Evolutionary conservation across 2,113 vertebrate species (phyloP), one percentile per base, ranked within the genome.

Genomic region (Synodontis membranacea): DNA sequence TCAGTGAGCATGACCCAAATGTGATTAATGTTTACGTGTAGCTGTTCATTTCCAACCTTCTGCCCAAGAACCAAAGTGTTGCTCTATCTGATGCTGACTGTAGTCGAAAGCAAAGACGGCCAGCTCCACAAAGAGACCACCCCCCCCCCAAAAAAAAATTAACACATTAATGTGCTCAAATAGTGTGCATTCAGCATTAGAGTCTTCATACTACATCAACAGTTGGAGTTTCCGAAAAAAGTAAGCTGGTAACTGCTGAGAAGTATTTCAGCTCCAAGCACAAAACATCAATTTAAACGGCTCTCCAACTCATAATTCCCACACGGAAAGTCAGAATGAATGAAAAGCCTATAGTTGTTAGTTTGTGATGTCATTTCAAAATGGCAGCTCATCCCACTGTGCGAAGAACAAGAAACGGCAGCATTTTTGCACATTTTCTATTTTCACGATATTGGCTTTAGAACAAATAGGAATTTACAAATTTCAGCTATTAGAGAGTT

Each of bases 1-100:
- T 87, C 82, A 74, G 21, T 37, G 64, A 28, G 60, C 31, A 50
- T 80, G 80, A 80, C 44, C 28, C n/a, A 58, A 74, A 82, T 56
- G 72, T 31, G 42, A 74, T 37, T 64, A 50, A 66, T 72, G 70
- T 82, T 82, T 31, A 85, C 28, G 60, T 66, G 46, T 7, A 58
- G 54, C 56, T 28, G 70, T 21, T 6, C 15, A 15, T 88, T 76
- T 74, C 46, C 78, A 76, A 25, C n/a, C 81, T 8, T 76, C 31
- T 34, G 60, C 46, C 75, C 28, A 17, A 54, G 31, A 82, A 78
- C 14, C 23, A 52, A 56, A 56, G 50, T 21, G 48, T 25, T 44
- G 83, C 17, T 39, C 3, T 84, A 52, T 42, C 64, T 42, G 48
- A 74, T 11, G 28, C 3, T 31, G 14, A 50, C 44, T 50, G 14